Evolutionary conservation across 2,797 vertebrate genomes (phyloP), one percentile per base, ranked within the genome.

Genomic region (Rhyacichthys aspro): DNA sequence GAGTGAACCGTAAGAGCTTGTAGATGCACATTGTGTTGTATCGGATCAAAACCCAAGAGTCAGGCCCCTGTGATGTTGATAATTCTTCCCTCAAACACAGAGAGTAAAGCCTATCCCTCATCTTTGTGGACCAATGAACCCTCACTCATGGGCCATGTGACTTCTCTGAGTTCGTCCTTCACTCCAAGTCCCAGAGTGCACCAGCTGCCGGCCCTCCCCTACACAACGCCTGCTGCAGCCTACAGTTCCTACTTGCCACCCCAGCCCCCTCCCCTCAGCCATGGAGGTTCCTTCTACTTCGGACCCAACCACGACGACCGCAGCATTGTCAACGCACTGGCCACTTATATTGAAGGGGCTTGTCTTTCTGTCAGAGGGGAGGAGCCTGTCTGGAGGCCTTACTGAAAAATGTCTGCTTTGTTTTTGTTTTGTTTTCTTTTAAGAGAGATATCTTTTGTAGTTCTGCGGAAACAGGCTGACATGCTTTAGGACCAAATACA

Each of bases 331-430:
- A 12, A 78, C 0, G 56, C 79, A 0, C 41, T 88, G 53, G 64
- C 53, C 46, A 85, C 76, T 76, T 86, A 84, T 19, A 79, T 84
- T 0, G 87, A 89, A 38, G 86, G 84, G 63, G 57, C 67, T 7
- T 86, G 76, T 81, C 67, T 86, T 36, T 70, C 81, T 1, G 3
- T 85, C 1, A 76, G 88, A 63, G 83, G 85, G 11, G 89, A 90
- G 45, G 89, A 90, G 75, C 73, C 84, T 59, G 83, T 89, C 0
- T 90, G 87, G 89, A 89, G 89, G 63, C 89, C 84, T 11, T 90
- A 90, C n/a, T 89, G 54, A 89, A 44, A 3, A 58, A 17, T 19
- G 16, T 6, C 43, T 17, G 2, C 9, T 28, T 28, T 28, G 23
- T 28, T 28, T 28, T 28, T 28, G 4, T 3, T 3, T 28, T 4